Evolutionary conservation across 2,888 invertebrate species (phyloP).

Genomic region (Drosophila neonasuta): DNA sequence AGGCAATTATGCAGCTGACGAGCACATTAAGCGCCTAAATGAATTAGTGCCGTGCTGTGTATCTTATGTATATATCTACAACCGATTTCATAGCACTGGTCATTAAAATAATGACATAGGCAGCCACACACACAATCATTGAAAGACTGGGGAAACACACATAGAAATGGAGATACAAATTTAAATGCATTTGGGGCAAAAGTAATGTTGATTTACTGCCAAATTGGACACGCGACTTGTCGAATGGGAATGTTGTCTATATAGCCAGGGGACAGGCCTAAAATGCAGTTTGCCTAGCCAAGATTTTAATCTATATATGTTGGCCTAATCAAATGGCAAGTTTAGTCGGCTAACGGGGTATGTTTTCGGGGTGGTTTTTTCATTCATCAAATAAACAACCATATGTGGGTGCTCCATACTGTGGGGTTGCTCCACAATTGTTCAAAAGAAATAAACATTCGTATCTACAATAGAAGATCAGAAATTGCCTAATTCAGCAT

Average conservation of each 20-base stretch:
- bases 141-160: not conserved
- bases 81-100: constrained; percentile 30
- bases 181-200: constrained; percentile 52
- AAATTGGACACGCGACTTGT: constrained; percentile 44
- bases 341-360: constrained; percentile 3
- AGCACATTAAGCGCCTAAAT: constrained; percentile 36
- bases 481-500: too few relatives aligned
- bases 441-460: too few relatives aligned
- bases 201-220: constrained; percentile 44
- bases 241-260: constrained; percentile 8
- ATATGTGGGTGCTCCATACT: not conserved
- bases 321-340: constrained; percentile 35
- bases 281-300: constrained; percentile 26
- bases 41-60: constrained; percentile 47
- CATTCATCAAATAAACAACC: too few relatives aligned
- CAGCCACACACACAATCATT: not conserved
- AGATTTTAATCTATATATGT: constrained; percentile 49
- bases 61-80: constrained; percentile 33
- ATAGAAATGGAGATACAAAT: constrained; percentile 13
- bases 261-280: constrained; percentile 19
- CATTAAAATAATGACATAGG: constrained; percentile 53
- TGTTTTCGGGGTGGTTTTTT: constrained; percentile 18
- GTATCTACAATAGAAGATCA: too few relatives aligned
- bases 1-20: constrained; percentile 66
- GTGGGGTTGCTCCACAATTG: constrained; percentile 21